Conservation (phyloP, 1,140 invertebrate species). For the Ladona fulva region DNA sequence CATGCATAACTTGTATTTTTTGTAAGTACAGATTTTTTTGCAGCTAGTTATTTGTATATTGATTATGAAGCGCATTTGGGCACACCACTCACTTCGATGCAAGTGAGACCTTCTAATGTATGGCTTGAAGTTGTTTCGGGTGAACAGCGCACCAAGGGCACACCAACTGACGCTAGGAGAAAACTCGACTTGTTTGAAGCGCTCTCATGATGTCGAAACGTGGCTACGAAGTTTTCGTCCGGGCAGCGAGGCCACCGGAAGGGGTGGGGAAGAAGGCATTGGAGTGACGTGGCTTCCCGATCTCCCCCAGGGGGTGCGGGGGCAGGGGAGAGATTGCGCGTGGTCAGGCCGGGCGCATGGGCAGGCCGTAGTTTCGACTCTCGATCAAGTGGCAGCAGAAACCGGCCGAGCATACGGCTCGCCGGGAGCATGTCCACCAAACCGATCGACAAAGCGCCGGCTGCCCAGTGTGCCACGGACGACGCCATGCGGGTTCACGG, state of each 20-base stretch:
- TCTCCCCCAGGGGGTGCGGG: constrained; percentile 11
- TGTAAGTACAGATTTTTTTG: neutral
- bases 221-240: constrained; percentile 14
- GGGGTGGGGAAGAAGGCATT: constrained; percentile 5
- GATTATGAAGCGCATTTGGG: constrained; percentile 1
- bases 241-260: neutral
- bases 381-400: neutral
- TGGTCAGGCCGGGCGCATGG: neutral
- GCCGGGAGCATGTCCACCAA: neutral
- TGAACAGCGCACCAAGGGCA: neutral
- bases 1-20: constrained; percentile 6
- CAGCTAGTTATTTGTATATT: constrained; percentile 2
- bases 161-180: constrained; percentile 14
- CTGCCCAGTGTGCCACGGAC: neutral
- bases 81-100: constrained; percentile 7
- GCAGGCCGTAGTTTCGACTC: neutral
- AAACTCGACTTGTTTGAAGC: constrained; percentile 13
- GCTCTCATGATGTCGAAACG: constrained; percentile 11
- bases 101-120: constrained; percentile 5
- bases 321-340: constrained; percentile 12
- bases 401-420: neutral
- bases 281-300: constrained; percentile 13
- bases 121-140: constrained; percentile 3
- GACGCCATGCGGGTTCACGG: neutral
- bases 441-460: neutral